Evolutionary conservation across 2,888 invertebrate species (phyloP), one percentile per base, ranked within the genome.

Genomic region (Smittia sp.): DNA sequence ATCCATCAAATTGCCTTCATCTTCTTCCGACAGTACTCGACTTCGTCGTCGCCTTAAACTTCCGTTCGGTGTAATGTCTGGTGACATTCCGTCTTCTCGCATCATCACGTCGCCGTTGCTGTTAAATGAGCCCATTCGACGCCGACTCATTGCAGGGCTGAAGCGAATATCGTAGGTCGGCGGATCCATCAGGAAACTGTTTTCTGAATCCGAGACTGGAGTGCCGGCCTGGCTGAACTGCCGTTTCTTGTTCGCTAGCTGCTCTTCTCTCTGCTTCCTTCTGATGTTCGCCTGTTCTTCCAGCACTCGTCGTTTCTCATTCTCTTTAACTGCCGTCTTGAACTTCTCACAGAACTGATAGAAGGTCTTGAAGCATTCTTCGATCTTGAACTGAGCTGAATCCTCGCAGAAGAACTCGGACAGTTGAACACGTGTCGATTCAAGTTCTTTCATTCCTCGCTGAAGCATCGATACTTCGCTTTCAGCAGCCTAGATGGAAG

Each of bases 371-470:
- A 96, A 94, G 79, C 96, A 96, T 80, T 98, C 97, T 80, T 98
- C 96, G 52, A 98, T 85, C 81, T 95, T 95, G 80, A 98, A 98
- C 0, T 91, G 87, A 70, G 87, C 89, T 0, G 89, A 86, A 79
- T 97, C 96, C 81, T 98, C 98, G 81, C 97, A 98, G 83, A 98
- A 96, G 84, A 96, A 97, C 70, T 93, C 92, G 0, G 95, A 90
- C 46, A 98, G 84, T 75, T 93, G 90, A 76, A 87, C 87, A 32
- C 95, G 87, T 75, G 94, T 87, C 18, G 86, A 85, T 77, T 95
- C 94, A 20, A 97, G 88, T 78, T 93, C 91, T 74, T 89, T 88
- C 87, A 96, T 89, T 77, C 91, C 91, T 73, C 88, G 86, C 79
- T 93, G 90, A 52, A 94, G 83, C 41, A 89, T 89, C 9, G 87